These are phyloP conservation scores for Thalassaphorura encarpata DNA, from an alignment of 1,140 invertebrate genomes.

Conservation along the genomic window DNA sequence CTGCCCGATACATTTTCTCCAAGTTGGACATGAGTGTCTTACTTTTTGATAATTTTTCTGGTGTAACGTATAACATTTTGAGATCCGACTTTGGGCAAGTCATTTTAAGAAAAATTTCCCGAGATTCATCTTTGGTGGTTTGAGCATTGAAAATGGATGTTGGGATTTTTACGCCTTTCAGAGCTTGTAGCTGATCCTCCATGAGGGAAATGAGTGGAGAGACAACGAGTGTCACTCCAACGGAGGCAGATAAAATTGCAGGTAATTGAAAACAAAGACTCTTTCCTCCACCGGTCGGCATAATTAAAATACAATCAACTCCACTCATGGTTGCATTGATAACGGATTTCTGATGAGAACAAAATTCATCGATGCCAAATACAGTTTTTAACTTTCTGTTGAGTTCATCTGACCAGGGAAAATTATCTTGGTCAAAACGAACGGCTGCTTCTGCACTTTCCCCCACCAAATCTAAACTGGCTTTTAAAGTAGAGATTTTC, in stretches of 20 bases:
- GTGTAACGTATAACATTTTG: slow-evolving; percentile 75
- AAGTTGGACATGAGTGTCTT: slow-evolving; percentile 78
- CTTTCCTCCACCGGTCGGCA: slow-evolving; percentile 88
- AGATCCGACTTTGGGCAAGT: slow-evolving; percentile 36
- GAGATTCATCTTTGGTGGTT: slow-evolving; percentile 52
- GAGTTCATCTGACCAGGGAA: slow-evolving; percentile 59
- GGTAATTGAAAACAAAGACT: slow-evolving; percentile 85
- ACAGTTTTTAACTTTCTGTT: slow-evolving; percentile 45
- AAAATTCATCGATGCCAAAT: slow-evolving; percentile 57
- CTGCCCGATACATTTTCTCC: slow-evolving; percentile 65
- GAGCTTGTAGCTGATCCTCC: slow-evolving; percentile 75
- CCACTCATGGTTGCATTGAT: slow-evolving; percentile 74
- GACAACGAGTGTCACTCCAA: slow-evolving; percentile 76
- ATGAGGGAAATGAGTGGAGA: slow-evolving; percentile 87
- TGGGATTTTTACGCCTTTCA: slow-evolving; percentile 55
- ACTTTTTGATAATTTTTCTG: slow-evolving; percentile 81
- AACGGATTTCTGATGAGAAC: slow-evolving; percentile 61
- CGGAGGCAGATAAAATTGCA: slow-evolving; percentile 51
- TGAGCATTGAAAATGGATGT: slow-evolving; percentile 59
- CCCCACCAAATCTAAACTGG: slow-evolving; percentile 21
- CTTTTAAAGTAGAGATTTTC: slow-evolving; percentile 41
- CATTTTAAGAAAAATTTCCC: slow-evolving; percentile 41
- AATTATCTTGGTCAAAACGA: slow-evolving; percentile 40
- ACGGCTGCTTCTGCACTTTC: slow-evolving; percentile 7
- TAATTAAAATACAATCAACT: slow-evolving; percentile 73